Percentiles rank a stretch among this genome's conserved stretches.
phyloP scores from a whole-genome alignment of 2,888 invertebrate species.

The Cosmia trapezina region DNA sequence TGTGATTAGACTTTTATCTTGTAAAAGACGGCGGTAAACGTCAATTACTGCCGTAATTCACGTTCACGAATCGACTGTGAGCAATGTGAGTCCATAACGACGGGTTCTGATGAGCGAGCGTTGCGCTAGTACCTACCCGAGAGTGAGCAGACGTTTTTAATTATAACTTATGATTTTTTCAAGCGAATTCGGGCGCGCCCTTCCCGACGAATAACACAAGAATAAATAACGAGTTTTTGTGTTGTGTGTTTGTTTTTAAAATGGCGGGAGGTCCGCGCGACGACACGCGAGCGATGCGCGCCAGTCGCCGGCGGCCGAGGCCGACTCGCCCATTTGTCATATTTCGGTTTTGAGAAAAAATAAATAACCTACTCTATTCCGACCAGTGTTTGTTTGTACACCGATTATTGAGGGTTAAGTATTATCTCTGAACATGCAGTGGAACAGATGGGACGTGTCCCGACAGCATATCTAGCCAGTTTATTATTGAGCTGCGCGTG shows the following conservation, averaged over 20 bases:
- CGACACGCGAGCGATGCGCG: slow-evolving; percentile 88
- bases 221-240: slow-evolving; percentile 90
- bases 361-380: slow-evolving; percentile 87
- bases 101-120: slow-evolving; percentile 15
- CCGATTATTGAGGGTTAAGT: slow-evolving; percentile 87
- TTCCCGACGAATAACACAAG: slow-evolving; percentile 87
- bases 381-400: slow-evolving; percentile 87
- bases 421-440: slow-evolving; percentile 83
- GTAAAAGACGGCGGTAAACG: slow-evolving; percentile 73
- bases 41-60: slow-evolving; percentile 68
- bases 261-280: slow-evolving; percentile 90
- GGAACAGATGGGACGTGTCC: slow-evolving; percentile 83
- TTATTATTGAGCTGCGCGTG: slow-evolving; percentile 68
- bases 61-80: slow-evolving; percentile 48
- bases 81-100: slow-evolving; percentile 34
- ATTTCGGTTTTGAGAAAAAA: slow-evolving; percentile 88
- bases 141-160: slow-evolving; percentile 84
- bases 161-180: slow-evolving; percentile 89
- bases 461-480: slow-evolving; percentile 68
- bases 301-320: slow-evolving; percentile 68
- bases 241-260: slow-evolving; percentile 90
- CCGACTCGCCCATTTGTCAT: slow-evolving; percentile 89
- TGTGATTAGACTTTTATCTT: slow-evolving; percentile 80
- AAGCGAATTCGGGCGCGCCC: slow-evolving; percentile 88
- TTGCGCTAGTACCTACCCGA: slow-evolving; percentile 38